These are phyloP conservation scores for Prochilodus magdalenae DNA, from an alignment of 2,113 vertebrate species.

Conservation along the genomic window DNA sequence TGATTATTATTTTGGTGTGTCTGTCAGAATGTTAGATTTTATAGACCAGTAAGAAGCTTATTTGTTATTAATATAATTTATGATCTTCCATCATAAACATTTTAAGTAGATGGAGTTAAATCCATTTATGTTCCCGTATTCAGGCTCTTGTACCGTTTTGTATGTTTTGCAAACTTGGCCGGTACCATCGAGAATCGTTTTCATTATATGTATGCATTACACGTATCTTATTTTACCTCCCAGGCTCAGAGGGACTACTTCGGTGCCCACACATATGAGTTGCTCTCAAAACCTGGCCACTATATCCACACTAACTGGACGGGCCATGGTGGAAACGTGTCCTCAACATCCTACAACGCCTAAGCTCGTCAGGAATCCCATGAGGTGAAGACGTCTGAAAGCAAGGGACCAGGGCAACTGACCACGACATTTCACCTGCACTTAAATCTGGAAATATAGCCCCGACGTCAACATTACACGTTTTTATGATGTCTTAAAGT, in stretches of 20 bases:
- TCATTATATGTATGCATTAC: not conserved
- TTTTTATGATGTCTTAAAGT: conserved; percentile 15
- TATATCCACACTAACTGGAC: conserved; percentile 98
- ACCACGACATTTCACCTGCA: conserved; percentile 18
- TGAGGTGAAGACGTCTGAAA: not conserved
- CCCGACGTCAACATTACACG: not conserved
- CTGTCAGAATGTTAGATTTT: no score
- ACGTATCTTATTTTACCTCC: not conserved
- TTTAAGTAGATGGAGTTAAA: no score
- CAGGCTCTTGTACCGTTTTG: no score
- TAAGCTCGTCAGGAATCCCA: conserved; percentile 58
- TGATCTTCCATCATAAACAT: no score
- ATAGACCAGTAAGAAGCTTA: no score
- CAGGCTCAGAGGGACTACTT: conserved; percentile 98
- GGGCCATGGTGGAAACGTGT: conserved; percentile 89
- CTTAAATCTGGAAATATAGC: not conserved
- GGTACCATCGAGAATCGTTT: no score
- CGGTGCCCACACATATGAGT: conserved; percentile 94
- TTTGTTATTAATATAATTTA: no score
- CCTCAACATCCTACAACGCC: conserved; percentile 93
- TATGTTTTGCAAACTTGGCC: no score
- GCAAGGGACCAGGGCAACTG: conserved; percentile 26
- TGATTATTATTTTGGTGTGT: no score
- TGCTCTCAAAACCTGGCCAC: conserved; percentile 83
- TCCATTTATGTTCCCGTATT: no score